phyloP scores from a whole-genome alignment of 2,113 vertebrate species.

The Henicopernis longicauda region DNA sequence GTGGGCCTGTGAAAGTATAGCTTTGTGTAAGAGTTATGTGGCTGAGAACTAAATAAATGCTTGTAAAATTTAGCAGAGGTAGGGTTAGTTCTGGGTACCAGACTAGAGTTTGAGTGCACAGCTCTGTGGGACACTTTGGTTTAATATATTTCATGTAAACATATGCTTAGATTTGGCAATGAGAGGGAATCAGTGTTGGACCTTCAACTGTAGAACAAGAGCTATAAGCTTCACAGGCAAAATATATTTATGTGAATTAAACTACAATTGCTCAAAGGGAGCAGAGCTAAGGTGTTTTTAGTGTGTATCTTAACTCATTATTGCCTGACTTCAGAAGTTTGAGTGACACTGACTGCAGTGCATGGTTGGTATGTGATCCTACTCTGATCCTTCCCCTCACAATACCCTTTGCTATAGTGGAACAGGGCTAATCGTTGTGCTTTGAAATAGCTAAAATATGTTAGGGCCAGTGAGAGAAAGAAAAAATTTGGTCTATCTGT shows the following conservation, averaged over 20 bases:
- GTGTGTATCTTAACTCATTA: background rate
- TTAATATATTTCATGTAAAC: background rate
- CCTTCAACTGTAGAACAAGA: background rate
- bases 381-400: background rate
- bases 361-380: background rate
- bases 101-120: background rate
- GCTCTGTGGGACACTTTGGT: background rate
- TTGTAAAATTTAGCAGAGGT: background rate
- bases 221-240: background rate
- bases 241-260: background rate
- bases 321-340: background rate
- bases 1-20: background rate
- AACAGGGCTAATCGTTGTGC: background rate
- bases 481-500: background rate
- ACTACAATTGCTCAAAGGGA: background rate
- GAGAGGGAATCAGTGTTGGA: background rate
- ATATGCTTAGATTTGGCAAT: background rate
- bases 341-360: background rate
- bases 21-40: background rate
- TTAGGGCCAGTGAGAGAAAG: background rate
- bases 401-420: too few relatives aligned
- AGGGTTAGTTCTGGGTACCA: background rate
- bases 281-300: background rate
- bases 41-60: background rate
- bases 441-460: background rate